Conservation (phyloP, 1,140 invertebrate genomes). For the Chelonus insularis region DNA sequence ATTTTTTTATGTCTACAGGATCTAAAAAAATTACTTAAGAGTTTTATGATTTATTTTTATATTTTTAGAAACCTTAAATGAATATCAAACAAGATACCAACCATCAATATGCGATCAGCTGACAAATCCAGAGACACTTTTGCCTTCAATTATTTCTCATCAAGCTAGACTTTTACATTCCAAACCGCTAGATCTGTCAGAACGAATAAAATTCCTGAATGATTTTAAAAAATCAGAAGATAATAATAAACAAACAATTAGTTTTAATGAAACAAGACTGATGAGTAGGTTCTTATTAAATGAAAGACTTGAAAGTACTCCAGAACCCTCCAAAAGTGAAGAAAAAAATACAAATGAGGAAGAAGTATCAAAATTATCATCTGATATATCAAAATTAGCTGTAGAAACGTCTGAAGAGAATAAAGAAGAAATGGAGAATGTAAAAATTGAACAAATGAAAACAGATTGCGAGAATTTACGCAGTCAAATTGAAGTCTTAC, state of each 20-base stretch:
- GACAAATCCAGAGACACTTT: slow-evolving; percentile 46
- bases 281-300: slow-evolving; percentile 35
- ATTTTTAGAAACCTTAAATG: slow-evolving; percentile 54
- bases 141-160: slow-evolving; percentile 60
- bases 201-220: slow-evolving; percentile 52
- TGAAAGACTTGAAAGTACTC: slow-evolving; percentile 31
- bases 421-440: slow-evolving; percentile 25
- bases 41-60: slow-evolving; percentile 20
- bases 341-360: not conserved
- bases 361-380: not conserved
- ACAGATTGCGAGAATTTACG: slow-evolving; percentile 49
- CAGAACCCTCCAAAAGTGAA: not conserved
- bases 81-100: slow-evolving; percentile 59
- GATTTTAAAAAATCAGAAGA: slow-evolving; percentile 28
- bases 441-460: slow-evolving; percentile 40
- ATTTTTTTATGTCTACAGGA: slow-evolving; percentile 11
- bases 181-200: slow-evolving; percentile 41
- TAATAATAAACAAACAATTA: slow-evolving; percentile 5
- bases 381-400: not conserved
- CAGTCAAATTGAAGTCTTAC: slow-evolving; percentile 45
- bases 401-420: not conserved
- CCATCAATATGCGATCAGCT: slow-evolving; percentile 61
- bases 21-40: not conserved
- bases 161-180: slow-evolving; percentile 45
- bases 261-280: slow-evolving; percentile 6